Evolutionary conservation across 2,797 vertebrate genomes (phyloP), one percentile per base, ranked within the genome.

Genomic region (Sebastes wilsoni): DNA sequence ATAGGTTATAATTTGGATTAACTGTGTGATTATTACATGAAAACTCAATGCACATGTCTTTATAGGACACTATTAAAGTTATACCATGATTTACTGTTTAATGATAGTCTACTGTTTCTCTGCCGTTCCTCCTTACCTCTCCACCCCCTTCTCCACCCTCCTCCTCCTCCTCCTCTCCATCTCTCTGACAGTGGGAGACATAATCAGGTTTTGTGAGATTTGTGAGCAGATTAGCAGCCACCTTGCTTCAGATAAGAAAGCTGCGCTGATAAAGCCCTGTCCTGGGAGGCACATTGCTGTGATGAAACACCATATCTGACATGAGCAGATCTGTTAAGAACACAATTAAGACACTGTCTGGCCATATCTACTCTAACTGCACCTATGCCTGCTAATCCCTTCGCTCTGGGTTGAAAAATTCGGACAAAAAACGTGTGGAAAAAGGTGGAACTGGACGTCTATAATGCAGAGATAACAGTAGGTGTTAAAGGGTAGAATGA

Each of bases 271-370:
- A 91, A 93, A 81, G 80, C 85, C 87, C 90, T 90, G 87, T 88
- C 84, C 88, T 80, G 4, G 67, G 80, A 89, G 86, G 83, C 79
- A 76, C 87, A 92, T 77, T 87, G 70, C 81, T 89, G 85, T 85
- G 92, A 94, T 92, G 92, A 89, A 92, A 92, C 85, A 75, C 64
- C 89, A 82, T 90, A 93, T 93, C 92, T 91, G 88, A 89, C 92
- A 85, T 55, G 86, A 76, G 79, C 86, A 90, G 88, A 93, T 94
- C 92, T 92, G 91, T 91, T 92, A 85, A 87, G 89, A 92, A 91
- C 90, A 94, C 92, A 94, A 92, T 93, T 94, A 93, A 90, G 89
- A 92, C 91, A 91, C 88, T 93, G 91, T 93, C 92, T 90, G 42
- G 85, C 61, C 86, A 69, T 87, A 92, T 94, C 92, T 92, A n/a